phyloP scores from a whole-genome alignment of 2,113 vertebrate genomes.

The Carassius carassius region DNA sequence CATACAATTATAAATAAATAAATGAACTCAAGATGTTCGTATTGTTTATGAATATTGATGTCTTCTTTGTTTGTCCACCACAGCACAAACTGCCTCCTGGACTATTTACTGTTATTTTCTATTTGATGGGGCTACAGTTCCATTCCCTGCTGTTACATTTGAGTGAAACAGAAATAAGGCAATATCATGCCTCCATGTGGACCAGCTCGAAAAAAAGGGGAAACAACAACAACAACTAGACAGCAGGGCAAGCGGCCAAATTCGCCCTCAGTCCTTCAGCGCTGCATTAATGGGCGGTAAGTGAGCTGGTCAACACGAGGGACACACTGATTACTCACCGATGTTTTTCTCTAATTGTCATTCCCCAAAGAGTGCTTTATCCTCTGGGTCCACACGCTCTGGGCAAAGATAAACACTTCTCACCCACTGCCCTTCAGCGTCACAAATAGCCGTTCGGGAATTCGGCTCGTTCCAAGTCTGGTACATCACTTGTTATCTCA shows the following conservation, averaged over 20 bases:
- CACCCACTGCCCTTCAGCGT: conserved; percentile 12
- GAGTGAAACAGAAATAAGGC: neutral
- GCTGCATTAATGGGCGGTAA: conserved; percentile 37
- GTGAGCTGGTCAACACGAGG: conserved; percentile 39
- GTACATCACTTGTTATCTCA: conserved; percentile 31
- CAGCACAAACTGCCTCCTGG: neutral
- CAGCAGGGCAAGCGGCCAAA: conserved; percentile 24
- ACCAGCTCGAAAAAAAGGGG: neutral
- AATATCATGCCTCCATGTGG: neutral
- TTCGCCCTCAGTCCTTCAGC: neutral
- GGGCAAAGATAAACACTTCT: conserved; percentile 46
- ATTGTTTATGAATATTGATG: neutral
- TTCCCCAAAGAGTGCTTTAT: conserved; percentile 37
- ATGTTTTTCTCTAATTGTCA: conserved; percentile 40
- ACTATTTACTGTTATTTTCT: neutral
- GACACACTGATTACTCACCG: conserved; percentile 44
- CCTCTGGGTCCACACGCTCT: conserved; percentile 30
- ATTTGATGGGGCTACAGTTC: neutral
- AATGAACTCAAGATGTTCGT: neutral
- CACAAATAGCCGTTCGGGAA: conserved; percentile 4
- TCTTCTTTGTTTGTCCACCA: neutral
- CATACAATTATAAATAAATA: neutral
- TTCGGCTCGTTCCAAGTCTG: neutral
- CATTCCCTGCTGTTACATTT: conserved; percentile 8
- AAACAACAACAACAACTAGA: conserved; percentile 18